Evolutionary conservation across 2,113 vertebrate genomes (phyloP), one percentile per base, ranked within the genome.

Genomic region (Rissa tridactyla): DNA sequence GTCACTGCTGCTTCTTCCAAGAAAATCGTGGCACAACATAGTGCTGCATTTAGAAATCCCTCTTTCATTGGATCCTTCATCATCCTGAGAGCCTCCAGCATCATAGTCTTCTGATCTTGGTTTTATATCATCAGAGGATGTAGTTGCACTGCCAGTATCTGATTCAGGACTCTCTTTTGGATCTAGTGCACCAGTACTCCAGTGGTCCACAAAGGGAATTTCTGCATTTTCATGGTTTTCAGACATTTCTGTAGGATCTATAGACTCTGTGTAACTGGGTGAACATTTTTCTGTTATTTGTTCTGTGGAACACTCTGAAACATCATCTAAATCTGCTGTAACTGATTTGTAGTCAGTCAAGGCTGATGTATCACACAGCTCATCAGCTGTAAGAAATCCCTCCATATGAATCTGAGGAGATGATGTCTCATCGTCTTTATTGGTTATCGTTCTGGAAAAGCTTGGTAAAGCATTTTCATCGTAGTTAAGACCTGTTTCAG

Each of bases 51-150:
- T 99, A 94, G 99, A 99, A 79, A 98, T 97, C 1, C 99, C 99
- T 65, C 99, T 97, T 87, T 99, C 99, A 20, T 99, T 99, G 77
- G 99, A 99, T 92, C 99, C 99, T 95, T 99, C 99, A 25, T 99
- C 99, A 11, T 99, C 99, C 86, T 99, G 99, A 62, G 99, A 99
- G 17, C 99, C 99, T n/a, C 99, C 99, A 0, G 99, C 99, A 72
- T 99, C 99, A 75, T 99, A 99, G 97, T 99, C 99, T 98, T 99
- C 99, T 3, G 99, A 99, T 85, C 99, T 98, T 46, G 99, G 99
- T 97, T 99, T 99, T 96, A 99, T 99, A 95, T 99, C 99, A 55
- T 99, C 99, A 5, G 99, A 99, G 60, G 99, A 99, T 7, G 99
- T 99, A 61, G 99, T 99, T 40, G 98, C 99, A 94, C 99, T 99